Evolutionary conservation across 2,797 vertebrate genomes (phyloP), one percentile per base, ranked within the genome.

Genomic region (Tiaroga cobitis): DNA sequence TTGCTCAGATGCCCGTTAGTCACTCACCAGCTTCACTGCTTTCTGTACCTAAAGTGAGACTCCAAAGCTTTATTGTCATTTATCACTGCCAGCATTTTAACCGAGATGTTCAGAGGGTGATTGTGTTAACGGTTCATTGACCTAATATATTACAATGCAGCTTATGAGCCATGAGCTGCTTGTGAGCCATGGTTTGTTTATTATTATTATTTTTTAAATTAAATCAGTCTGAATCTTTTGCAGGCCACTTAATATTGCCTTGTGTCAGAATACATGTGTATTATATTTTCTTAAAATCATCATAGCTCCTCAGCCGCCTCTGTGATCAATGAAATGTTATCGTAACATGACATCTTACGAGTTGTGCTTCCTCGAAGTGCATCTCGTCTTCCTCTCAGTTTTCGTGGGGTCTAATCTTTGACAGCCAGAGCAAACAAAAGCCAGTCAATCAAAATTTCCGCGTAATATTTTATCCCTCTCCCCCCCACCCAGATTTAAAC

Each of bases 401-500:
- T 51, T 8, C 5, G 43, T 63, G 43, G 6, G 75, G 43, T 76
- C 43, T 80, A 85, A 83, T 85, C 69, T 75, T 79, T 72, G 69
- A 72, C 73, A 41, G 43, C 65, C 3, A 34, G 51, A 56, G 34
- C 32, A 41, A 90, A 77, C 70, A 29, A 82, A 82, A 39, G 39
- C 74, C n/a, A 65, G 86, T 80, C 84, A 54, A 89, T 90, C 85
- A 81, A 21, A 26, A 76, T 82, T 85, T 85, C 73, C 72, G 29
- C 5, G 73, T 26, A 56, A 61, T 72, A 73, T 39, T 68, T 87
- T 83, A 87, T 79, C 59, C 75, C 74, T 61, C 34, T 85, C 6
- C 74, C 84, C 82, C 82, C 41, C 37, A 80, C 65, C 41, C 37
- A 85, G 80, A 90, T 88, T 90, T 88, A 86, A 82, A 85, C 78